These are phyloP conservation scores for Petrocephalus microphthalmus DNA, from an alignment of 2,113 vertebrate genomes.

Conservation along the genomic window DNA sequence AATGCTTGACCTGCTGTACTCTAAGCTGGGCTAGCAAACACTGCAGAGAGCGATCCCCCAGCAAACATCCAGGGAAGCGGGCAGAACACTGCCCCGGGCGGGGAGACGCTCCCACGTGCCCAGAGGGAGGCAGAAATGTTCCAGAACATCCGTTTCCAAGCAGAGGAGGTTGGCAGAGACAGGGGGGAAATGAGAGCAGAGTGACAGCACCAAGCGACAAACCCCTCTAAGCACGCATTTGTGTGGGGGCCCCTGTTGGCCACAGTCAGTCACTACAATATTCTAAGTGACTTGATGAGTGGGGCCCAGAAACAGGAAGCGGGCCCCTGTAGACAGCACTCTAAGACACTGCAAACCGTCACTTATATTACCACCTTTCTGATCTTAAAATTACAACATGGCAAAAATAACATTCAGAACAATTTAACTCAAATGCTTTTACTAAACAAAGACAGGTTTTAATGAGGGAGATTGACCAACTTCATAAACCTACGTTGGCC, in stretches of 20 bases:
- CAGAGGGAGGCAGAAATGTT: not conserved
- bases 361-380: not conserved
- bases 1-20: not conserved
- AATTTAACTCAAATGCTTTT: not conserved
- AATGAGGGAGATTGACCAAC: not conserved
- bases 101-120: not conserved
- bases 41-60: not conserved
- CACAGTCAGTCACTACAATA: not conserved
- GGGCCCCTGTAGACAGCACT: not conserved
- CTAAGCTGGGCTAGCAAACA: not conserved
- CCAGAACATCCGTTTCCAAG: not conserved
- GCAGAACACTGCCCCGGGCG: not conserved
- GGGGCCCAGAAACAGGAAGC: not conserved
- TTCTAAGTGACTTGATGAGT: not conserved
- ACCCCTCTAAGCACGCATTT: not conserved
- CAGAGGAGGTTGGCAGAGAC: not conserved
- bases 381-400: not conserved
- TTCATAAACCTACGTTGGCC: not conserved
- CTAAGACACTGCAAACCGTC: not conserved
- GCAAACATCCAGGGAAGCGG: not conserved
- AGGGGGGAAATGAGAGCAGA: not conserved
- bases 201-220: not conserved
- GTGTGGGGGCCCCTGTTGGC: not conserved
- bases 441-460: not conserved
- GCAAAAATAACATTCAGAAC: not conserved